Conservation (phyloP, 2,113 vertebrate genomes). For the Sturnus vulgaris region DNA sequence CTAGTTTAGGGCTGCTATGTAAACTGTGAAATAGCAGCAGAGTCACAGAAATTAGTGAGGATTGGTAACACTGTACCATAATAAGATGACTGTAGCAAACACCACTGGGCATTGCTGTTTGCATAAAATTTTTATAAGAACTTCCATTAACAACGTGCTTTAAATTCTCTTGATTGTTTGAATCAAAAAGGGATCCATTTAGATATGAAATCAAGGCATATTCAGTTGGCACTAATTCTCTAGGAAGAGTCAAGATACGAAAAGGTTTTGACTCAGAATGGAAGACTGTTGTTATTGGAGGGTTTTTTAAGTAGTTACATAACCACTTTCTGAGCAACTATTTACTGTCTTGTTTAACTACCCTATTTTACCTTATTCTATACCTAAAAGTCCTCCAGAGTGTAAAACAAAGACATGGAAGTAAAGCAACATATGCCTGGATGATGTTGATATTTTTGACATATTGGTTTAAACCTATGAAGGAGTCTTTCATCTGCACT, state of each 20-base stretch:
- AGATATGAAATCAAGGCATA: background rate
- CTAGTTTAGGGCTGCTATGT: background rate
- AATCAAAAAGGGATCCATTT: background rate
- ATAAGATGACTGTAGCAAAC: background rate
- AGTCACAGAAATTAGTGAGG: background rate
- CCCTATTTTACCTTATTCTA: background rate
- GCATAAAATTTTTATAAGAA: background rate
- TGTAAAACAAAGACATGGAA: background rate
- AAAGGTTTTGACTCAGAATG: background rate
- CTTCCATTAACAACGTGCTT: background rate
- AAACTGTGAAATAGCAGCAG: background rate
- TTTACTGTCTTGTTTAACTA: background rate
- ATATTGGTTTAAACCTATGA: background rate
- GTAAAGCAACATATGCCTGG: background rate
- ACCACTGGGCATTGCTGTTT: background rate
- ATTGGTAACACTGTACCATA: background rate
- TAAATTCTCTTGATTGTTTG: background rate
- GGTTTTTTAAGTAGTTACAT: background rate
- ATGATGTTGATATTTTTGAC: background rate
- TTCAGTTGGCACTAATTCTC: background rate
- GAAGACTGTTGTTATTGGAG: background rate
- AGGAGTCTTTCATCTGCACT: fast-evolving
- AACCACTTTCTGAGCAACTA: background rate
- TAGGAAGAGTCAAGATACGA: background rate
- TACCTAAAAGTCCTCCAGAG: background rate